These are phyloP conservation scores for Calycopis cecrops DNA, from an alignment of 1,140 invertebrate species.

Conservation along the genomic window DNA sequence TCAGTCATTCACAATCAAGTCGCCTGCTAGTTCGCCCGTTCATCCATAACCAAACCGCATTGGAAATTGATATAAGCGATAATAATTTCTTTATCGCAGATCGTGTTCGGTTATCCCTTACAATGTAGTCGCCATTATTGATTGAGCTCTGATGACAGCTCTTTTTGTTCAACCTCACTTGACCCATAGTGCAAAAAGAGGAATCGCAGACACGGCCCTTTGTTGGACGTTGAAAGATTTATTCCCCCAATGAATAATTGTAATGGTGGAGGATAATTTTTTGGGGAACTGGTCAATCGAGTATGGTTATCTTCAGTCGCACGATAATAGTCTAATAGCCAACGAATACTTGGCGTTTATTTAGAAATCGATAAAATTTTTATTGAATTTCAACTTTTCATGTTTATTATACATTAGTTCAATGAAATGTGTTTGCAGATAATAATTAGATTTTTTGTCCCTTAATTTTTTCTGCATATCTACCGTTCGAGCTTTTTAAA, in stretches of 20 bases:
- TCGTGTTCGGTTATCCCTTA: constrained; percentile 26
- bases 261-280: not conserved
- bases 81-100: constrained; percentile 20
- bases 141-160: constrained; percentile 42
- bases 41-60: not conserved
- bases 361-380: too few species aligned
- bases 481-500: too few species aligned
- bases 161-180: constrained; percentile 45
- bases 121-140: constrained; percentile 41
- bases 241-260: constrained; percentile 35
- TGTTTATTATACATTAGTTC: too few species aligned
- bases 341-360: too few species aligned
- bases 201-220: constrained; percentile 42
- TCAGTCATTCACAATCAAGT: not conserved
- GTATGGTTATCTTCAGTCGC: too few species aligned
- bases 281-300: too few species aligned
- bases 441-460: too few species aligned
- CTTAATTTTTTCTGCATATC: too few species aligned
- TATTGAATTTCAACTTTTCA: too few species aligned
- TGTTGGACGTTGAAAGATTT: constrained; percentile 48
- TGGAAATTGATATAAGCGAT: not conserved
- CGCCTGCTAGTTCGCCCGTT: not conserved
- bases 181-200: constrained; percentile 52
- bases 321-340: too few species aligned
- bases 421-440: too few species aligned